Percentiles rank a stretch among this genome's conserved stretches.
Evolutionary conservation across 2,113 vertebrate species (phyloP).

Genomic region (Gallinago jamesoni): DNA sequence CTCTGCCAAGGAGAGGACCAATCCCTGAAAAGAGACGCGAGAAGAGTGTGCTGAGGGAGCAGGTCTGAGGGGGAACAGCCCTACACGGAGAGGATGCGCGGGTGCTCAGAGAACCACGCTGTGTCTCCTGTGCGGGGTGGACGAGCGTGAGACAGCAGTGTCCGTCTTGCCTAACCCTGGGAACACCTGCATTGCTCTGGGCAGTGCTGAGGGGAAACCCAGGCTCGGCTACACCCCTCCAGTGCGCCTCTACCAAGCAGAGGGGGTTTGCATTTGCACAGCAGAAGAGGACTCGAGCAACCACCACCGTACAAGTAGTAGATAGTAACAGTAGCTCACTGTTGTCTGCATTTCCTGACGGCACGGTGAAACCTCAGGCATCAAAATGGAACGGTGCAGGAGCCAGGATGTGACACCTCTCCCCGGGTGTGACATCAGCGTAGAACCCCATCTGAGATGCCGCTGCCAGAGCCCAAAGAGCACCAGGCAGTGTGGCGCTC

Average conservation of each 20-base stretch:
- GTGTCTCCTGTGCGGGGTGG: neutral
- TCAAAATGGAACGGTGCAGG: neutral
- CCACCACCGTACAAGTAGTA: neutral
- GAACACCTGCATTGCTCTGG: neutral
- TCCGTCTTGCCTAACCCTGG: neutral
- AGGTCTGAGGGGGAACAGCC: neutral
- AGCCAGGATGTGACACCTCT: neutral
- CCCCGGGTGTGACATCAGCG: fast-evolving
- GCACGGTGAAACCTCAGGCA: neutral
- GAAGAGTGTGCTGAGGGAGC: neutral
- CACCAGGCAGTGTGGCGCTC: neutral
- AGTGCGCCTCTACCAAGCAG: neutral
- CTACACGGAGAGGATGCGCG: fast-evolving
- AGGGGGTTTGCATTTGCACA: neutral
- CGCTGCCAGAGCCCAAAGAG: neutral
- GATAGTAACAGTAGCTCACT: neutral
- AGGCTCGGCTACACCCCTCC: neutral
- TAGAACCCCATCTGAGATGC: neutral
- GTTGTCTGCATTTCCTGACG: neutral
- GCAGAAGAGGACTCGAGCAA: neutral
- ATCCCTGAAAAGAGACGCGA: neutral
- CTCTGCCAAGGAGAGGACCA: neutral
- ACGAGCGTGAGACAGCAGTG: fast-evolving
- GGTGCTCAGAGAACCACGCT: neutral
- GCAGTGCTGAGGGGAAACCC: neutral